A percentile compares a stretch with the other conserved stretches of the same genome.
Evolutionary conservation across 2,797 vertebrate species (phyloP).

Genomic region (Xiphophorus birchmanni): DNA sequence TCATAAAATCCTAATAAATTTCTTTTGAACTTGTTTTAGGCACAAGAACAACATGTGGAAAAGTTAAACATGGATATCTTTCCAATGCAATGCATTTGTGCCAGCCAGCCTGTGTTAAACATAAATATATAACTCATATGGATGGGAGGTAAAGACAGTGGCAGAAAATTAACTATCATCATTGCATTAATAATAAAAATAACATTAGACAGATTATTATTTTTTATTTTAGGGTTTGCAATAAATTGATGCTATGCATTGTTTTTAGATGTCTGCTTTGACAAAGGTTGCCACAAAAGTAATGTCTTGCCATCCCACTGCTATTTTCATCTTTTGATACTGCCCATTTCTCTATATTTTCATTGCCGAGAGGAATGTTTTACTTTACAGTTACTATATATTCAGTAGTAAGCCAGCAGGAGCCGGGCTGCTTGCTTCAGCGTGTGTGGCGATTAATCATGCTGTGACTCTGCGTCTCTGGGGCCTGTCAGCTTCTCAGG

Average conservation of each 20-base stretch:
- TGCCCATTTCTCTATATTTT: conserved; percentile 6
- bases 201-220: background rate
- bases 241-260: background rate
- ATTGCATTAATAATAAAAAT: background rate
- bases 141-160: background rate
- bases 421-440: conserved; percentile 44
- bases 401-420: conserved; percentile 40
- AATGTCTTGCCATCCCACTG: background rate
- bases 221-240: background rate
- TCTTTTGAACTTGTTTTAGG: no score
- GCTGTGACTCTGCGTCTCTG: conserved; percentile 69
- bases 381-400: conserved; percentile 35
- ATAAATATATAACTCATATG: background rate
- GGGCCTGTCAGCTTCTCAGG: conserved; percentile 70
- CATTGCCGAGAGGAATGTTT: conserved; percentile 18
- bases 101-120: background rate
- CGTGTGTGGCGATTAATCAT: conserved; percentile 81
- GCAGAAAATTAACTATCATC: background rate
- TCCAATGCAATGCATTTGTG: background rate
- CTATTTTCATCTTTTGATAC: background rate
- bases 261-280: background rate
- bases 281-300: background rate
- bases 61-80: background rate
- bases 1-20: background rate
- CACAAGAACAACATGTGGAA: background rate